Evolutionary conservation across 2,797 vertebrate genomes (phyloP).

Genomic region (Karalla daura): DNA sequence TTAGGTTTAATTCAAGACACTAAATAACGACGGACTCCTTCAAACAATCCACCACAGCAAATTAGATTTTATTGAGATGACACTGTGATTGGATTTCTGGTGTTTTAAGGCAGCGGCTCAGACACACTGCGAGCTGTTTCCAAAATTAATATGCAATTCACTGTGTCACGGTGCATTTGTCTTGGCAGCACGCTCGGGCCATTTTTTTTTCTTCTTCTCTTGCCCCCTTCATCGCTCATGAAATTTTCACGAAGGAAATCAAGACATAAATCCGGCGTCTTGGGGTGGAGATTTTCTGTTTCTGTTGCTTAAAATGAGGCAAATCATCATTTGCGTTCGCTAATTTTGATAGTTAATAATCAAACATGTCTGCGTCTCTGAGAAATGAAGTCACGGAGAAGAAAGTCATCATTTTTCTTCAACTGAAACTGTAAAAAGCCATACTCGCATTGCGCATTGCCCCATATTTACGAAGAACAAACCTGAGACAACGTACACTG

Average conservation of each 20-base stretch:
- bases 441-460: not conserved
- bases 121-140: slow-evolving; percentile 29
- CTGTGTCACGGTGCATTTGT: slow-evolving; percentile 26
- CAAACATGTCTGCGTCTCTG: not conserved
- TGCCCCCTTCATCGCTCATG: not conserved
- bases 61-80: slow-evolving; percentile 57
- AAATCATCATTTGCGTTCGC: not conserved
- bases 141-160: slow-evolving; percentile 33
- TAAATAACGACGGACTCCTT: slow-evolving; percentile 46
- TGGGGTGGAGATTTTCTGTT: slow-evolving; percentile 13
- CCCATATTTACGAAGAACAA: not conserved
- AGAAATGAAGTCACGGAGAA: not conserved
- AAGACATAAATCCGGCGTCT: slow-evolving; percentile 9
- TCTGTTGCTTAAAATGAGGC: too few relatives aligned
- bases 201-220: too few relatives aligned
- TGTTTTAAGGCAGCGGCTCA: slow-evolving; percentile 38
- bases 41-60: slow-evolving; percentile 45
- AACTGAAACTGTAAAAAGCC: not conserved
- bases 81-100: slow-evolving; percentile 49
- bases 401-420: not conserved
- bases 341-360: not conserved
- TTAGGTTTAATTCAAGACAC: slow-evolving; percentile 60
- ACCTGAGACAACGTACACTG: slow-evolving; percentile 12
- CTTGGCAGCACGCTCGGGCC: slow-evolving; percentile 21
- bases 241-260: slow-evolving; percentile 22